Percentiles rank a stretch among this genome's conserved stretches.
Conservation (phyloP, 2,888 invertebrate genomes). For the Drosophila meridionalis region DNA sequence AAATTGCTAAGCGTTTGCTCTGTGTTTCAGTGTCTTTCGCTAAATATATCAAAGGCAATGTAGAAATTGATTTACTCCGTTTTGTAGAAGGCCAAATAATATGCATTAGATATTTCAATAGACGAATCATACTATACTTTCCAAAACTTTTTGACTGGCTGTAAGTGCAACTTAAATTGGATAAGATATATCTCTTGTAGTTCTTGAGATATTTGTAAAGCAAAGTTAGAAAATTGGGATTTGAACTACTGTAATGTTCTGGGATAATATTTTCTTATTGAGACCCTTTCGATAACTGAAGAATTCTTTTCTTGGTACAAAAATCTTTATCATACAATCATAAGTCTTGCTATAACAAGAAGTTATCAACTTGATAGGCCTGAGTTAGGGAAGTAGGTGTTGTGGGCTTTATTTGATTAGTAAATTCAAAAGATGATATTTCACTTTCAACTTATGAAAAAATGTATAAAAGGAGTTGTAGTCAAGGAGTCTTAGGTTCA, state of each 20-base stretch:
- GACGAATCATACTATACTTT: neutral
- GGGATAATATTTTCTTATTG: neutral
- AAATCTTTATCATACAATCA: neutral
- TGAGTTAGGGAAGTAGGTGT: neutral
- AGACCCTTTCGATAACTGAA: neutral
- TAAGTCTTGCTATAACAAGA: neutral
- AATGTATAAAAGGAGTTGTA: neutral
- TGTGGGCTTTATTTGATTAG: neutral
- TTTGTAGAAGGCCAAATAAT: conserved; percentile 9
- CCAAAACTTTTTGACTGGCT: neutral
- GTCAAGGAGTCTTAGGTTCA: neutral
- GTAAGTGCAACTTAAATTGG: too few relatives aligned
- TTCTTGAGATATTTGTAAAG: neutral
- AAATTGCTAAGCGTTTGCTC: conserved; percentile 31
- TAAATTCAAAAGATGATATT: neutral
- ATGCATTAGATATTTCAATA: conserved; percentile 5
- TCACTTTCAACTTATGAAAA: neutral
- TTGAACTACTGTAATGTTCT: neutral
- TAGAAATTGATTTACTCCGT: conserved; percentile 15
- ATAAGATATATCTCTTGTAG: neutral
- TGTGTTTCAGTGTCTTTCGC: conserved; percentile 12
- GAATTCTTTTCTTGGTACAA: neutral
- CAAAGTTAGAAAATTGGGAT: neutral
- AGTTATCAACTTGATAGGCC: neutral
- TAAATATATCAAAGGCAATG: conserved; percentile 11